A percentile compares a stretch with the other conserved stretches of the same genome.
These are phyloP conservation scores for Vidua chalybeata DNA, from an alignment of 2,113 vertebrate genomes.

Conservation along the genomic window DNA sequence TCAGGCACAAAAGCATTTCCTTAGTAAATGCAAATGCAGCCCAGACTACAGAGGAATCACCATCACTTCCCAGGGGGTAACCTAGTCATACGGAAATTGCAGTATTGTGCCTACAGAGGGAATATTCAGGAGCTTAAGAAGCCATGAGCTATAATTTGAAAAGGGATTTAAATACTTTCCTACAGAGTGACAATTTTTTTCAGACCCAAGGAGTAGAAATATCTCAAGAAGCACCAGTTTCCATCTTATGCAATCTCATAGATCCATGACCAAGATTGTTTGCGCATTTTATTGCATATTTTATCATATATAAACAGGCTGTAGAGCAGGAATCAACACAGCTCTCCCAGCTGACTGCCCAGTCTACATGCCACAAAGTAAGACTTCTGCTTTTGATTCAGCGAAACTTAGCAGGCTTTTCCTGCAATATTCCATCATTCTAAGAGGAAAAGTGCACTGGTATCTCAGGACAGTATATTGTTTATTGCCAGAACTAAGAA, in stretches of 20 bases:
- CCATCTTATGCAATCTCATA: background rate
- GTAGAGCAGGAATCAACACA: background rate
- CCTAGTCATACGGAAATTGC: background rate
- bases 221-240: background rate
- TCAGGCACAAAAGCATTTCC: background rate
- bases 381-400: background rate
- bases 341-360: background rate
- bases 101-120: background rate
- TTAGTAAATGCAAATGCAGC: background rate
- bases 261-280: background rate
- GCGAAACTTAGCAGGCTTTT: background rate
- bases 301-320: background rate
- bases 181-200: background rate
- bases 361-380: background rate
- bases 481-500: background rate
- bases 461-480: background rate
- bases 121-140: background rate
- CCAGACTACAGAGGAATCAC: background rate
- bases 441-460: background rate
- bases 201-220: background rate
- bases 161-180: background rate
- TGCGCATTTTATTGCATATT: background rate
- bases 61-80: background rate
- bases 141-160: background rate
- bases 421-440: background rate